phyloP scores from a whole-genome alignment of 37 sponge, comb jelly and placozoan genomes.

The Bolinopsis microptera region DNA sequence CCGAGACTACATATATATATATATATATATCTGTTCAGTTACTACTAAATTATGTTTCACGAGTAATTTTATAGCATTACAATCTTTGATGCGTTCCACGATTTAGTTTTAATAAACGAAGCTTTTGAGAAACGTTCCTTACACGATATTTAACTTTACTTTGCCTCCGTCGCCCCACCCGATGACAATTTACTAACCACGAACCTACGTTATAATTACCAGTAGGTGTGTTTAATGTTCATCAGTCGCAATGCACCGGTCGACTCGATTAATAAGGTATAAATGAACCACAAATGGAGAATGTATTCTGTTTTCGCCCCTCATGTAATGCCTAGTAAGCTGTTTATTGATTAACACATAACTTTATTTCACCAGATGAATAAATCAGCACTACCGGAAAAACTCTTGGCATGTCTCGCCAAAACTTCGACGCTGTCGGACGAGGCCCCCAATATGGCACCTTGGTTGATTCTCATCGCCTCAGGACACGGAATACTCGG shows the following conservation, averaged over 20 bases:
- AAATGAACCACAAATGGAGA: too few species aligned
- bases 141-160: too few species aligned
- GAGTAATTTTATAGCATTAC: neutral
- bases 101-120: neutral
- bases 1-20: neutral
- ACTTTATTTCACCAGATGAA: neutral
- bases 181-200: too few species aligned
- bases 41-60: too few species aligned
- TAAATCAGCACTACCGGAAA: neutral
- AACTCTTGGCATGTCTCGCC: neutral
- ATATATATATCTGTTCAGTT: neutral
- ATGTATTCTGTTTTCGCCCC: too few species aligned
- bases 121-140: neutral
- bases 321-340: too few species aligned
- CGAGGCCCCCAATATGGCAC: neutral
- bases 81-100: neutral
- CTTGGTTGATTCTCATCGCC: conserved; percentile 6
- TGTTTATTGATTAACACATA: too few species aligned
- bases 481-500: neutral
- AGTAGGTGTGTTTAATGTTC: too few species aligned
- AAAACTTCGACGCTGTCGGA: neutral
- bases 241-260: too few species aligned
- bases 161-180: too few species aligned
- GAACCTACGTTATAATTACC: too few species aligned
- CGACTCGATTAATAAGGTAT: too few species aligned